Base-by-base conservation (phyloP, 2,888 invertebrate species). In the Kuschelorhynchus macadamiae region DNA sequence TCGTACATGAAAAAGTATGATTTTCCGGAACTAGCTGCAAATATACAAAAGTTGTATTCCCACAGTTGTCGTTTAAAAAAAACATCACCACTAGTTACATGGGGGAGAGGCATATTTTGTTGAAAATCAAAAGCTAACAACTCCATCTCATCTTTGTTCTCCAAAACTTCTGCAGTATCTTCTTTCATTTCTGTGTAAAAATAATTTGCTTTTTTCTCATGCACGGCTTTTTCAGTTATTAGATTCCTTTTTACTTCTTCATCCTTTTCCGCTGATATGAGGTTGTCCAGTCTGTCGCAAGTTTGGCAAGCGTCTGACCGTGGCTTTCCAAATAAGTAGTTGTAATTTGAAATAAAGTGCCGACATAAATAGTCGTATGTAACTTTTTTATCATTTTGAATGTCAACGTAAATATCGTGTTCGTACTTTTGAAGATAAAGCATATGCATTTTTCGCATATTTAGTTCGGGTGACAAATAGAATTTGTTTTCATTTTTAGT, bases 381-480 rank as follows among this genome's bases (percentile, higher is more conserved):
- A n/a, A 49, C 49, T 44, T 44, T 25, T 25, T 25, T 7, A 25
- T 25, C 25, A 7, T 25, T 25, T 7, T 25, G 25, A 7, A 25
- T 25, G 25, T 3, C 25, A 25, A 25, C 25, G 25, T 25, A 25
- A 5, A 25, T 25, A 25, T 49, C 49, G 25, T 9, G 49, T 49
- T 49, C 49, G 21, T 14, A 49, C 21, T 25, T 30, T 49, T 49
- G 11, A 49, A 21, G 21, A 16, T 49, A 49, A n/a, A 49, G 25
- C 21, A 2, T 49, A 16, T 49, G 32, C 25, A 49, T 49, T 21
- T 49, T 49, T 9, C 3, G n/a, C 25, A 49, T 25, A 49, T 49
- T 49, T 8, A 49, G 14, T 49, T 49, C 49, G 16, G 49, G 32
- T n/a, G 21, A 25, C 16, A 49, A 49, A n/a, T 44, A 49, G n/a